Conservation (phyloP, 2,888 invertebrate genomes). For the Drosophila paucipuncta region DNA sequence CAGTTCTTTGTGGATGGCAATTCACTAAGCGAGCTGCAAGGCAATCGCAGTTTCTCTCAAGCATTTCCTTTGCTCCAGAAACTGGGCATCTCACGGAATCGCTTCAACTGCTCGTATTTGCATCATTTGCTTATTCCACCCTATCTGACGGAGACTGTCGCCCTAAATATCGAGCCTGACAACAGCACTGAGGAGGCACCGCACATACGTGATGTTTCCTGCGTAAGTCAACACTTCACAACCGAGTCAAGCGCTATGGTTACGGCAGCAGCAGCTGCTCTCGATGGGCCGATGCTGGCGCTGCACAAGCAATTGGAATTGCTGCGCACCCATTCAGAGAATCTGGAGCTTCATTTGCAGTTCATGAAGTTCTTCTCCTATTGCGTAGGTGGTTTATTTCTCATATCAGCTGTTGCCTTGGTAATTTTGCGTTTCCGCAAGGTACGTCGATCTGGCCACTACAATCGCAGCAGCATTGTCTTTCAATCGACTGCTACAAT, state of each 20-base stretch:
- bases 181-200: slow-evolving; percentile 74
- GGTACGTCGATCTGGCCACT: slow-evolving; percentile 67
- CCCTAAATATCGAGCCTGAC: slow-evolving; percentile 82
- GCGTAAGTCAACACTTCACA: slow-evolving; percentile 62
- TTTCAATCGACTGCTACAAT: slow-evolving; percentile 83
- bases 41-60: slow-evolving; percentile 78
- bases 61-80: slow-evolving; percentile 81
- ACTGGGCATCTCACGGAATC: slow-evolving; percentile 82
- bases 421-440: slow-evolving; percentile 60
- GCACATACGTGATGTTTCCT: slow-evolving; percentile 84
- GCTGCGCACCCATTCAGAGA: slow-evolving; percentile 72
- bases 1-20: slow-evolving; percentile 84
- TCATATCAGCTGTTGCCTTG: slow-evolving; percentile 49
- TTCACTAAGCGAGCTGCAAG: slow-evolving; percentile 80
- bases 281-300: slow-evolving; percentile 32
- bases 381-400: slow-evolving; percentile 54
- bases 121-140: slow-evolving; percentile 82
- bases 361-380: slow-evolving; percentile 75
- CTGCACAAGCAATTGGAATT: slow-evolving; percentile 71
- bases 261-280: slow-evolving; percentile 8
- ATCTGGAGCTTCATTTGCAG: slow-evolving; percentile 76
- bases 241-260: slow-evolving; percentile 24
- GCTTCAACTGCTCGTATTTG: slow-evolving; percentile 84
- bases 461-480: slow-evolving; percentile 81
- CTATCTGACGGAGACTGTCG: slow-evolving; percentile 72